These are phyloP conservation scores for Seira ritae DNA, from an alignment of 2,888 invertebrate species.

Conservation along the genomic window DNA sequence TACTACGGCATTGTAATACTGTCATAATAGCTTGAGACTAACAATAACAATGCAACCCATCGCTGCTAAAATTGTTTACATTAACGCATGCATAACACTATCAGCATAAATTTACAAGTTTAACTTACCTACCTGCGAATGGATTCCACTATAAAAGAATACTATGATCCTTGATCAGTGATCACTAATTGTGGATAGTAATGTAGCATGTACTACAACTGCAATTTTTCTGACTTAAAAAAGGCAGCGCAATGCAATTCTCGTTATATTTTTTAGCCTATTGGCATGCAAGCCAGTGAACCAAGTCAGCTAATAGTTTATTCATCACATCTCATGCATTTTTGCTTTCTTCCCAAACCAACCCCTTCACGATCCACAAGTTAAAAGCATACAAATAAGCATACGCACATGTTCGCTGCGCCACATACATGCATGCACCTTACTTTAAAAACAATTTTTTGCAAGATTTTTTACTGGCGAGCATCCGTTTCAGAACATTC, in stretches of 20 bases:
- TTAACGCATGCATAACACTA: not conserved
- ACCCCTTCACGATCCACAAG: not conserved
- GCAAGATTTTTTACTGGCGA: constrained; percentile 44
- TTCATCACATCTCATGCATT: constrained; percentile 21
- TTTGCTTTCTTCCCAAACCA: constrained; percentile 21
- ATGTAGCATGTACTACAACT: not conserved
- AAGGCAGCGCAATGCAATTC: not conserved
- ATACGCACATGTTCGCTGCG: not conserved
- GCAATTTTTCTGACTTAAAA: not conserved
- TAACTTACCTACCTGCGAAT: not conserved
- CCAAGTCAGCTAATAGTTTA: constrained; percentile 11
- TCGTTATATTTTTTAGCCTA: not conserved
- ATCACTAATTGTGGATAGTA: too few relatives aligned
- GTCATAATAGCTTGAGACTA: not conserved
- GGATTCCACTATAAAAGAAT: too few relatives aligned
- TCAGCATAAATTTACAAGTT: not conserved
- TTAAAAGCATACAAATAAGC: not conserved
- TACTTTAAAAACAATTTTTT: not conserved
- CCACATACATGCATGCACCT: not conserved
- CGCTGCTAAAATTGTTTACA: not conserved
- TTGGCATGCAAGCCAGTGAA: not conserved
- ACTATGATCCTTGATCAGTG: too few relatives aligned
- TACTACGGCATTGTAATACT: not conserved
- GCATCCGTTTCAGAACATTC: constrained; percentile 51
- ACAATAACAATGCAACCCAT: not conserved